A percentile compares a stretch with the other conserved stretches of the same genome.
Conservation (phyloP, 2,113 vertebrate species). For the Callospermophilus lateralis region DNA sequence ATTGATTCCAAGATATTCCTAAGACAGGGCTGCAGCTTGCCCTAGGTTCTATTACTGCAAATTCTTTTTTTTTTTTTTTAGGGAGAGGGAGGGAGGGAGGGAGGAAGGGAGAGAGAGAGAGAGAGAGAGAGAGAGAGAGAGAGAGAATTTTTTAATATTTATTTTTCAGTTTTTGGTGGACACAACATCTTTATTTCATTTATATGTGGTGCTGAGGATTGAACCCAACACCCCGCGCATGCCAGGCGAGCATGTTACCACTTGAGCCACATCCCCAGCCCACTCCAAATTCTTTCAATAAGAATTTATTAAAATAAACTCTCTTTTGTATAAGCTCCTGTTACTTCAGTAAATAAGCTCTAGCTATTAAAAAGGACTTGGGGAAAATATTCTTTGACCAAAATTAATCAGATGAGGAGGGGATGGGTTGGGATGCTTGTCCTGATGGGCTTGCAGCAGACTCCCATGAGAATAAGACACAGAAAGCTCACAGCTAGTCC, state of each 20-base stretch:
- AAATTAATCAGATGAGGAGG: neutral
- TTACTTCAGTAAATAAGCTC: neutral
- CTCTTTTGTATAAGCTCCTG: neutral
- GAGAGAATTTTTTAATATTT: no score
- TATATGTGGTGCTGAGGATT: no score
- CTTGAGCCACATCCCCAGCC: no score
- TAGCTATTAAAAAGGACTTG: neutral
- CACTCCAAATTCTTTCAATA: neutral
- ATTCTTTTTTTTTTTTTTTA: neutral
- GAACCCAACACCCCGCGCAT: no score
- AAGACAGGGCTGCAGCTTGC: neutral
- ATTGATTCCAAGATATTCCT: neutral
- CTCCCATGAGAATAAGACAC: neutral
- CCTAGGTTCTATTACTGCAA: neutral
- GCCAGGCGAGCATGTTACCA: no score
- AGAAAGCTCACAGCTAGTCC: neutral
- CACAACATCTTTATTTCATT: no score
- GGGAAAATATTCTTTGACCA: neutral
- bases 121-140: no score
- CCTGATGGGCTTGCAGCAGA: neutral
- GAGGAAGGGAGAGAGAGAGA: no score
- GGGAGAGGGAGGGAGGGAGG: no score
- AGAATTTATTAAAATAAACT: conserved; percentile 14
- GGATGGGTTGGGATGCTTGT: no score
- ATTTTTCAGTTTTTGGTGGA: no score